Percentiles rank a stretch among this genome's conserved stretches.
Conservation (phyloP, 2,888 invertebrate genomes). For the Aspidiotus rigidus region DNA sequence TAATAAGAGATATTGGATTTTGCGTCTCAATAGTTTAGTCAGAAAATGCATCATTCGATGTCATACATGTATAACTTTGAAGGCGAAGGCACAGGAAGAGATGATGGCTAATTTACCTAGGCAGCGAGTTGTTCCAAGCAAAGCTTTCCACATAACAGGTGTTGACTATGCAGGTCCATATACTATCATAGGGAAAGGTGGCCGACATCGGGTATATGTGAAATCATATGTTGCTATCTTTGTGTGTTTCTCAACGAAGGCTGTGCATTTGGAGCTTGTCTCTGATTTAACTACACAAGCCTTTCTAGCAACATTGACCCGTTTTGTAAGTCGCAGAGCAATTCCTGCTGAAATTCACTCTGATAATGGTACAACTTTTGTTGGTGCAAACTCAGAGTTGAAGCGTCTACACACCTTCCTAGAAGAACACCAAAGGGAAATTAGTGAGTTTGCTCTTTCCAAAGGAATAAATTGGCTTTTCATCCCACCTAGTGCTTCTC, state of each 20-base stretch:
- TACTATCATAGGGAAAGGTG: background rate
- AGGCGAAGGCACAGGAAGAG: slow-evolving; percentile 20
- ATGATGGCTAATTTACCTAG: slow-evolving; percentile 40
- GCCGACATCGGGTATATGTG: background rate
- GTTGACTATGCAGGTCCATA: slow-evolving; percentile 36
- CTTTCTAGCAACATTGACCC: slow-evolving; percentile 18
- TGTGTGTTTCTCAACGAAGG: slow-evolving; percentile 35
- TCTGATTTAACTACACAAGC: slow-evolving; percentile 30
- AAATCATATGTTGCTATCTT: slow-evolving; percentile 36
- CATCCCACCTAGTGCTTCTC: background rate
- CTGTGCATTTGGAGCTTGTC: slow-evolving; percentile 36
- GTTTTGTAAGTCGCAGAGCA: slow-evolving; percentile 36
- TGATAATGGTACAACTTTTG: slow-evolving; percentile 35
- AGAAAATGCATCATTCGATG: slow-evolving; percentile 4
- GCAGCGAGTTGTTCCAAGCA: slow-evolving; percentile 31
- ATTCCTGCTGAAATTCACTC: slow-evolving; percentile 33
- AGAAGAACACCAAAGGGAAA: background rate
- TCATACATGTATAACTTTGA: background rate
- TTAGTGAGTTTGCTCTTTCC: background rate
- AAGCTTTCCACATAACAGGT: slow-evolving; percentile 33
- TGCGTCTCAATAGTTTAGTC: background rate
- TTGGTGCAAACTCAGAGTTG: background rate
- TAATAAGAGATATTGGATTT: background rate
- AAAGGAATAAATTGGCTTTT: background rate
- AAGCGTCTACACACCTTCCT: background rate